Evolutionary conservation across 2,797 vertebrate species (phyloP), one percentile per base, ranked within the genome.

Genomic region (Periparus ater): DNA sequence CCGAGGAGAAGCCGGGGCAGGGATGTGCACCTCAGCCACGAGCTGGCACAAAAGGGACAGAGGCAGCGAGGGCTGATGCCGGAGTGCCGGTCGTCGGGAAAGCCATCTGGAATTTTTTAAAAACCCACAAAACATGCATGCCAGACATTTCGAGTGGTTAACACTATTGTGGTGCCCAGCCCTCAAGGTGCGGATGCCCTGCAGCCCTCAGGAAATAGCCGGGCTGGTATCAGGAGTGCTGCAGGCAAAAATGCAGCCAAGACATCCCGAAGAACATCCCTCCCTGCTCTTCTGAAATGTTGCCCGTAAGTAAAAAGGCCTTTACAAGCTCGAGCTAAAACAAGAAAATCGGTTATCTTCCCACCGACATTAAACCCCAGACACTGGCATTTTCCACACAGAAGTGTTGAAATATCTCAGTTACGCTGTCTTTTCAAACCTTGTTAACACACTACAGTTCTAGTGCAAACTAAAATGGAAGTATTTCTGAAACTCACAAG

Each of bases 281-380:
- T 61, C 38, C 63, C 42, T 17, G 36, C 30, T 38, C 34, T 16
- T 25, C 62, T 42, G 38, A 50, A 44, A 38, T 5, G 18, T 15
- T n/a, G 10, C 36, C 44, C 1, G 7, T 82, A 51, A 76, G 78
- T 80, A 36, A 51, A 70, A 11, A 54, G 15, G 23, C 30, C 29
- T 60, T 60, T 50, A 8, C 20, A 18, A 51, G 40, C 65, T 68
- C 14, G 61, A 45, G 22, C 23, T 32, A 16, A 58, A 78, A 27
- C 2, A 3, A 72, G 22, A 65, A 53, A 75, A n/a, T 17, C 0
- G 0, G 1, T 62, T 53, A 0, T 21, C 6, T 22, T 45, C 26
- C 11, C 29, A 2, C 27, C 17, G 4, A 1, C 6, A 14, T 32
- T 45, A 78, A 80, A 29, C 32, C 7, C 12, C 22, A 6, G 21